Percentiles rank a stretch among this genome's conserved stretches.
Evolutionary conservation across 1,140 invertebrate species (phyloP).

Genomic region (Radopholus similis): DNA sequence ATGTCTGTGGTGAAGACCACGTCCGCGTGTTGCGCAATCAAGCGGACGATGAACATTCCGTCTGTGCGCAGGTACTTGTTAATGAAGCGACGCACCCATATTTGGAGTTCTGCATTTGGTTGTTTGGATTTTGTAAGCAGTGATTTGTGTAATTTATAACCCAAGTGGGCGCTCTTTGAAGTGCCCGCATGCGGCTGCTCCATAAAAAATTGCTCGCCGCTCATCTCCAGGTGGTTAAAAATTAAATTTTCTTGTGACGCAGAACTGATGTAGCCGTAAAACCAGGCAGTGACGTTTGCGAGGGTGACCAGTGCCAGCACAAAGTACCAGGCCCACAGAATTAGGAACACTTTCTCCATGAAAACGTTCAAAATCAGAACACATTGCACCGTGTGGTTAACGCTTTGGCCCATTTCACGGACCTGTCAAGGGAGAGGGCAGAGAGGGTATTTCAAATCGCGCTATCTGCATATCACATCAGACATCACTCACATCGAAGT

Average conservation of each 20-base stretch:
- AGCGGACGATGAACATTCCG: conserved; percentile 48
- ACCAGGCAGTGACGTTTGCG: conserved; percentile 41
- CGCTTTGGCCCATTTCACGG: conserved; percentile 56
- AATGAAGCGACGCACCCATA: conserved; percentile 41
- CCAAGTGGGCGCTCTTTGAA: not conserved
- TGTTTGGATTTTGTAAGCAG: not conserved
- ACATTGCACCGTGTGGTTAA: conserved; percentile 56
- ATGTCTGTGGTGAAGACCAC: conserved; percentile 58
- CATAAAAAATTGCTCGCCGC: conserved; percentile 40
- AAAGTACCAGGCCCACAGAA: conserved; percentile 55
- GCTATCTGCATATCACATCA: not conserved
- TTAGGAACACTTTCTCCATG: conserved; percentile 50
- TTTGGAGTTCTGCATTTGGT: conserved; percentile 33
- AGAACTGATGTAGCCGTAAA: conserved; percentile 50
- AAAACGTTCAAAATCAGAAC: conserved; percentile 39
- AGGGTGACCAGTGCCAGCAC: conserved; percentile 46
- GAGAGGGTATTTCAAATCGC: not conserved
- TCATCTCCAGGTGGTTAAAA: conserved; percentile 56
- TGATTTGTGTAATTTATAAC: not conserved
- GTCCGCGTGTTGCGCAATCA: conserved; percentile 58
- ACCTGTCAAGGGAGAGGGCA: conserved; percentile 26
- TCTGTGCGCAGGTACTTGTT: conserved; percentile 45
- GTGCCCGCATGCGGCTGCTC: not conserved
- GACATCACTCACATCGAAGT: conserved; percentile 62
- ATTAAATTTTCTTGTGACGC: conserved; percentile 50